Base-by-base conservation (phyloP, 2,888 invertebrate species). In the Stenolophus ochropezus region DNA sequence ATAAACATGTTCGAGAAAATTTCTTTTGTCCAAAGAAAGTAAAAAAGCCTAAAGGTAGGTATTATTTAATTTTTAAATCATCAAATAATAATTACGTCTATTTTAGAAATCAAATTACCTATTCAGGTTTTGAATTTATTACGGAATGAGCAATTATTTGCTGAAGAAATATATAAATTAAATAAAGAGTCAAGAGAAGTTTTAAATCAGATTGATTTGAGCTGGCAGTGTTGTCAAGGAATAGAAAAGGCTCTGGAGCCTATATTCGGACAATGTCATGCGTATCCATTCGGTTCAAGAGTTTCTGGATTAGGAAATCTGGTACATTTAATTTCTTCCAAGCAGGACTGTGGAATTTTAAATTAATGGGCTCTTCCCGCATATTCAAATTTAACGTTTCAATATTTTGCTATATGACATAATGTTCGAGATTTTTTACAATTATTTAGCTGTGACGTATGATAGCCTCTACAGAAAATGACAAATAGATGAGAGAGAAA, bases 281-380 rank as follows among this genome's bases (percentile, higher is more conserved):
- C 90, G 4, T 89, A 91, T 86, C 89, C 90, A n/a, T 93, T 93
- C 86, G 94, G 94, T 4, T 93, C 93, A 0, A 89, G 92, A 53
- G 87, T 91, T 0, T 90, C 91, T 21, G 92, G 92, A 1, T 86
- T 93, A 25, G 92, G 91, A 4, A 89, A 88, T 20, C 84, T 86
- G 23, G 89, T 75, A 25, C 69, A 23, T 51, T 23, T 18, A 8
- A 23, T 25, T 53, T 4, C 42, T n/a, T n/a, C n/a, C n/a, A n/a
- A n/a, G n/a, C n/a, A n/a, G n/a, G n/a, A n/a, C n/a, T n/a, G n/a
- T n/a, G n/a, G n/a, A n/a, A n/a, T n/a, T n/a, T n/a, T n/a, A n/a
- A n/a, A n/a, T n/a, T n/a, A n/a, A n/a, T n/a, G n/a, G n/a, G n/a
- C n/a, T n/a, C n/a, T n/a, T n/a, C n/a, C n/a, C n/a, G n/a, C n/a